A percentile compares a stretch with the other conserved stretches of the same genome.
phyloP scores from a whole-genome alignment of 2,797 vertebrate species.

The Parauchenoglanis ngamensis region DNA sequence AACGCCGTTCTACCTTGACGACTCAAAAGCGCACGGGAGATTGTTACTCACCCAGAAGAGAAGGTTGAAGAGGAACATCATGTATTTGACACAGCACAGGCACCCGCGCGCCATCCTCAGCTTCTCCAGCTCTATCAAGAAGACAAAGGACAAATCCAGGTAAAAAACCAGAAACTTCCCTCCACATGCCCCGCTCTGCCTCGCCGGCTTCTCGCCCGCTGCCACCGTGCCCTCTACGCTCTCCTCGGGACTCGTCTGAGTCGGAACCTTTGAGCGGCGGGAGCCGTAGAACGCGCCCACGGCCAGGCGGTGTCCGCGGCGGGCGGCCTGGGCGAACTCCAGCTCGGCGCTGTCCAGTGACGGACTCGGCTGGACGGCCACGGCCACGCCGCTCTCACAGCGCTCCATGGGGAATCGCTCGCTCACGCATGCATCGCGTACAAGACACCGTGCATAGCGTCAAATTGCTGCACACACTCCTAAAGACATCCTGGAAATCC shows the following conservation, averaged over 20 bases:
- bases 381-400: constrained; percentile 85
- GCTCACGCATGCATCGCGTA: constrained; percentile 1
- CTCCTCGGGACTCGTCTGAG: constrained; percentile 38
- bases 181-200: constrained; percentile 75
- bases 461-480: constrained; percentile 56
- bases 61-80: constrained; percentile 99
- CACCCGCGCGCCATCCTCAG: constrained; percentile 96
- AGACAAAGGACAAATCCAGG: constrained; percentile 87
- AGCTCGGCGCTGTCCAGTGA: constrained; percentile 86
- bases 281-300: constrained; percentile 85
- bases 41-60: constrained; percentile 92
- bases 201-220: constrained; percentile 64
- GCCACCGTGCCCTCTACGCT: constrained; percentile 57
- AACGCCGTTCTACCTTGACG: not conserved
- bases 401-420: constrained; percentile 82
- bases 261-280: constrained; percentile 65
- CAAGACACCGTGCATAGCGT: not conserved
- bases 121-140: constrained; percentile 83
- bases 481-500: constrained; percentile 49
- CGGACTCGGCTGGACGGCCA: constrained; percentile 84
- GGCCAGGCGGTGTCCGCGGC: constrained; percentile 81
- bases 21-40: not conserved
- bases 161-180: constrained; percentile 89
- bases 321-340: constrained; percentile 78
- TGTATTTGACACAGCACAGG: constrained; percentile 97